phyloP scores from a whole-genome alignment of 1,140 invertebrate species.

The Drosophila kanapiae region DNA sequence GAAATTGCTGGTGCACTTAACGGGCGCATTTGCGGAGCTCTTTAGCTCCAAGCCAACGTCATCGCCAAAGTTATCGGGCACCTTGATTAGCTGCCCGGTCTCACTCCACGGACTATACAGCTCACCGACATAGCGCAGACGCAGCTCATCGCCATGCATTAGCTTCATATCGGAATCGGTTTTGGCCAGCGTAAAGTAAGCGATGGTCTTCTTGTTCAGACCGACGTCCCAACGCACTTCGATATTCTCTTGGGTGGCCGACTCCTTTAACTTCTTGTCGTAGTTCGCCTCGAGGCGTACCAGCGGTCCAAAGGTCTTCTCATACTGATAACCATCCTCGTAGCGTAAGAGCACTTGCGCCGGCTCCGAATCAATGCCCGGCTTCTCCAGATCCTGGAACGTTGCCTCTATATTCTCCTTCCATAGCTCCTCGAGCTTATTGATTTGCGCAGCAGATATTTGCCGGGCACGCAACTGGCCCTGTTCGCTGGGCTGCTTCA shows the following conservation, averaged over 20 bases:
- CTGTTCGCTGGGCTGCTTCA: constrained; percentile 97
- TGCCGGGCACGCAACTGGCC: constrained; percentile 98
- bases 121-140: constrained; percentile 97
- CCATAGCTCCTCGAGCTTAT: constrained; percentile 99
- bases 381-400: constrained; percentile 98
- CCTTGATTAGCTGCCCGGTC: constrained; percentile 98
- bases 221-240: constrained; percentile 99
- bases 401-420: constrained; percentile 99
- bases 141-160: constrained; percentile 99
- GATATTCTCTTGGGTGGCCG: constrained; percentile 99
- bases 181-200: constrained; percentile 98
- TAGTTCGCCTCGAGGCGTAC: constrained; percentile 99
- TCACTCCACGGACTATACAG: constrained; percentile 97
- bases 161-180: constrained; percentile 99
- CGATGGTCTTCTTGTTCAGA: constrained; percentile 98
- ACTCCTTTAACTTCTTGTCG: constrained; percentile 99
- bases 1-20: constrained; percentile 97
- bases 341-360: constrained; percentile 97
- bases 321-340: constrained; percentile 99
- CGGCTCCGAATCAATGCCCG: constrained; percentile 98
- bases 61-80: constrained; percentile 99
- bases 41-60: constrained; percentile 99
- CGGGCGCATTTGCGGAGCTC: constrained; percentile 94
- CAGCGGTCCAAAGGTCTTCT: constrained; percentile 98
- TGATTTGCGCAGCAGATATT: constrained; percentile 98